Conservation (phyloP, 2,888 invertebrate species). For the Sarcophaga subvicina region DNA sequence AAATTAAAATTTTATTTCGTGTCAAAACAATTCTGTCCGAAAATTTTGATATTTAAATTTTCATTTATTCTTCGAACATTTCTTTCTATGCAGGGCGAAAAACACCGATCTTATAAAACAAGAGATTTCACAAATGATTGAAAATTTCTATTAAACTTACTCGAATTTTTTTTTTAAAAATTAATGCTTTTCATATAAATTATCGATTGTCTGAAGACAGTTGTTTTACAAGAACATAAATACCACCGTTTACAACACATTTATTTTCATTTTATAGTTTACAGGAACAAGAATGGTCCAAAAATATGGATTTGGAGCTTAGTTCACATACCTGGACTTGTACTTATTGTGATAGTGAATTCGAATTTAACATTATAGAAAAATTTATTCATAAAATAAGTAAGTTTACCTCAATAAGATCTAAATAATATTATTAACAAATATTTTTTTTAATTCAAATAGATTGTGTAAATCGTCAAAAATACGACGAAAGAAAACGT, state of each 20-base stretch:
- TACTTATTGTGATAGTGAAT: conserved; percentile 85
- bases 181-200: no score
- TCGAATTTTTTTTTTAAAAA: no score
- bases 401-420: conserved; percentile 58
- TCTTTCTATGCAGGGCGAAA: no score
- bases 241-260: background rate
- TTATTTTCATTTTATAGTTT: conserved; percentile 82
- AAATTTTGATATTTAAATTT: no score
- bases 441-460: conserved; percentile 35
- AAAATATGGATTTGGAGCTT: conserved; percentile 84
- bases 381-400: conserved; percentile 87
- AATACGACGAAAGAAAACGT: conserved; percentile 28
- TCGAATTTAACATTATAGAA: conserved; percentile 82
- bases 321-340: conserved; percentile 88
- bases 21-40: no score
- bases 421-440: background rate
- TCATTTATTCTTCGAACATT: no score
- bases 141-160: no score
- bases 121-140: no score
- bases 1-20: no score
- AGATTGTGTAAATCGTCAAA: conserved; percentile 68
- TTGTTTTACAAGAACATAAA: no score
- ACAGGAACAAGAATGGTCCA: conserved; percentile 87
- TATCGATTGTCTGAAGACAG: no score
- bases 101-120: no score